A percentile compares a stretch with the other conserved stretches of the same genome.
These are phyloP conservation scores for Diceros bicornis DNA, from an alignment of 2,797 vertebrate genomes.

Conservation along the genomic window DNA sequence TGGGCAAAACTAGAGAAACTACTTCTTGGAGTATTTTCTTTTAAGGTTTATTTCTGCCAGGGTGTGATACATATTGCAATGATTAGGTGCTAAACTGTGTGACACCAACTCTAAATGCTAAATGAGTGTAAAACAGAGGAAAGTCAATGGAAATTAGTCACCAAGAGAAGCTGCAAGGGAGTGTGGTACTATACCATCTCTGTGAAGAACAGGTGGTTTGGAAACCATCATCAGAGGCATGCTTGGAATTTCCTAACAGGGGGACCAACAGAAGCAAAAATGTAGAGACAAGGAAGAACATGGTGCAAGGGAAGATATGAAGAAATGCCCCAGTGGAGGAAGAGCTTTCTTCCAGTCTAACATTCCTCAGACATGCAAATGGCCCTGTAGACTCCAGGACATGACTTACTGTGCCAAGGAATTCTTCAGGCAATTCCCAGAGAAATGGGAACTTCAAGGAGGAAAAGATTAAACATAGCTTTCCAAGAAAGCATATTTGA, in stretches of 20 bases:
- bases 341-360: not conserved
- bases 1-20: not conserved
- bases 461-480: not conserved
- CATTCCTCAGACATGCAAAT: not conserved
- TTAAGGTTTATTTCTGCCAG: not conserved
- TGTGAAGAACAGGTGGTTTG: not conserved
- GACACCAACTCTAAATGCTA: not conserved
- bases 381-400: not conserved
- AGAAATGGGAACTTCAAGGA: not conserved
- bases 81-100: conserved; percentile 13
- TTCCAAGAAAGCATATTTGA: conserved; percentile 21
- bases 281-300: not conserved
- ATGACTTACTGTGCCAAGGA: not conserved
- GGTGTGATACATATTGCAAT: not conserved
- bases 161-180: not conserved
- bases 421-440: not conserved
- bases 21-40: not conserved
- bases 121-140: not conserved
- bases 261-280: not conserved
- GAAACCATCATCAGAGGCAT: not conserved
- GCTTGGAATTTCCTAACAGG: not conserved
- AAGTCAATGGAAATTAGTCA: not conserved
- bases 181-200: too few species aligned
- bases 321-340: not conserved
- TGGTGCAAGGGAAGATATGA: not conserved